These are phyloP conservation scores for Lophotis ruficrista DNA, from an alignment of 2,113 vertebrate genomes.

Conservation along the genomic window DNA sequence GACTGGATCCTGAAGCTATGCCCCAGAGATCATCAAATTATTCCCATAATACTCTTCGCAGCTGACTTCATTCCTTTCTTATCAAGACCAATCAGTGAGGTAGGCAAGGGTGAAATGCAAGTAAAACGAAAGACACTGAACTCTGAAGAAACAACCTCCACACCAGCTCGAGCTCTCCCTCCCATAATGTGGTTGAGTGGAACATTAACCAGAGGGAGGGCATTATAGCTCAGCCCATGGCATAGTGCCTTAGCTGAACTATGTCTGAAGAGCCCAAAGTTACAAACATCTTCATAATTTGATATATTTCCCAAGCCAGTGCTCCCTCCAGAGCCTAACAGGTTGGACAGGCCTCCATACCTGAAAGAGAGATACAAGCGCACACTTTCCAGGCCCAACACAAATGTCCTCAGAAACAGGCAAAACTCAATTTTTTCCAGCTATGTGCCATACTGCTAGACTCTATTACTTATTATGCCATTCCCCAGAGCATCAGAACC, in stretches of 20 bases:
- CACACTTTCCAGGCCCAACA: background rate
- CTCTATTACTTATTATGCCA: background rate
- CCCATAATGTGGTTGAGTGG: background rate
- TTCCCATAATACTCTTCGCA: background rate
- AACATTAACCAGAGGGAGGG: background rate
- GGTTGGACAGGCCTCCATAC: fast-evolving
- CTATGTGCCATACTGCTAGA: background rate
- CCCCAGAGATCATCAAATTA: background rate
- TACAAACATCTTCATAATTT: background rate
- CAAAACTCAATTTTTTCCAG: background rate
- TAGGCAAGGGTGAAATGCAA: background rate
- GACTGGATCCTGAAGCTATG: background rate
- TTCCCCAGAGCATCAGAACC: background rate
- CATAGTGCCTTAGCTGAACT: background rate
- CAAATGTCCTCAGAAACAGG: background rate
- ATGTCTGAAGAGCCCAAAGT: background rate
- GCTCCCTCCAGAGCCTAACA: background rate
- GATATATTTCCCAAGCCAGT: background rate
- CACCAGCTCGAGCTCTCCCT: background rate
- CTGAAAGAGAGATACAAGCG: background rate
- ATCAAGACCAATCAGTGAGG: background rate
- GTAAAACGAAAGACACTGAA: background rate
- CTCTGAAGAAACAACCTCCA: background rate
- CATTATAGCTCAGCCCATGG: background rate
- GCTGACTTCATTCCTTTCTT: background rate